Evolutionary conservation across 2,113 vertebrate species (phyloP), one percentile per base, ranked within the genome.

Genomic region (Diphyllodes magnificus): DNA sequence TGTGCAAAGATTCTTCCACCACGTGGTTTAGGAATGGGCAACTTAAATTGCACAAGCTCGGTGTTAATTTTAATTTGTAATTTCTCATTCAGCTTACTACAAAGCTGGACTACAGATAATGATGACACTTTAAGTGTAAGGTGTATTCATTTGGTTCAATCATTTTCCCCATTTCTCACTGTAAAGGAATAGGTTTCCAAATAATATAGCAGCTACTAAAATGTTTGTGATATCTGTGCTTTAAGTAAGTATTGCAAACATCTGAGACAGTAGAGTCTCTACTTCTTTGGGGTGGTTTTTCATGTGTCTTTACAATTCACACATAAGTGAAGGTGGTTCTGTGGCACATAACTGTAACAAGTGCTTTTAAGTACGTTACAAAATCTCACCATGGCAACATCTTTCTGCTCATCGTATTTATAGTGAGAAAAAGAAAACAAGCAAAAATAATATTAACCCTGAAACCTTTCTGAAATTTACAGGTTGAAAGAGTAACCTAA

Each of bases 361-460:
- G 44, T 82, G 86, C 53, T 90, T 93, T 95, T 94, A 94, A 95
- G 90, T 82, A 85, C 16, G 15, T 95, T 96, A 95, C 88, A 90
- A 95, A 94, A 94, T 90, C 79, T 97, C 93, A 90, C 97, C 96
- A 97, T 97, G 94, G 97, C 94, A 97, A 97, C 96, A 94, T 95
- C 86, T 64, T 96, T 86, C 82, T 93, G 93, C 54, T 93, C 84
- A 91, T 94, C 15, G 1, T 93, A 96, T 97, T 96, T 97, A 96
- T 93, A 95, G 93, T 91, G 88, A 93, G 92, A 95, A 93, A 94
- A 90, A 92, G 94, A 93, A 95, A 97, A 97, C 85, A 94, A 93
- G 84, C 30, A 93, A 83, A 91, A 93, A 82, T 90, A 88, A 88
- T 95, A 88, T 90, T 92, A 96, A 95, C 88, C 76, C 69, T 78